A percentile compares a stretch with the other conserved stretches of the same genome.
Conservation (phyloP, 23 tunicate genomes). For the Ciona savignyi region DNA sequence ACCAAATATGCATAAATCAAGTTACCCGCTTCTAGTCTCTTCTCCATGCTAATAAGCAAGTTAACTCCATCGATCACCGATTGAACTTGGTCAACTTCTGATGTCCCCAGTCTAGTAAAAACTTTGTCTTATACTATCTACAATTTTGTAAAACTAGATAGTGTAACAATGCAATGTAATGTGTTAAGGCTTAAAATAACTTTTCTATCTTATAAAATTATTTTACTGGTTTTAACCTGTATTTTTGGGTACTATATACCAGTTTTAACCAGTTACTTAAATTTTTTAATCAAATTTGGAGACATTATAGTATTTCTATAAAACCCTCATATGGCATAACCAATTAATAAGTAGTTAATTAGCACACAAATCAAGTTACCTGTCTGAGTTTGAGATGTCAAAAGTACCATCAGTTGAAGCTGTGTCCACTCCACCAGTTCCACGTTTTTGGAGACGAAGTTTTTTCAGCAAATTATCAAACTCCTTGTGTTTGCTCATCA, state of each 20-base stretch:
- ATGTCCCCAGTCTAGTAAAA: slow-evolving; percentile 41
- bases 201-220: not conserved
- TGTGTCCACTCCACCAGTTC: slow-evolving; percentile 85
- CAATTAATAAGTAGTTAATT: slow-evolving; percentile 52
- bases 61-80: slow-evolving; percentile 77
- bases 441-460: slow-evolving; percentile 54
- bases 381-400: no score
- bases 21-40: slow-evolving; percentile 66
- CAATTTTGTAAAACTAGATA: no score
- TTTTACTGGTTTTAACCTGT: no score
- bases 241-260: not conserved
- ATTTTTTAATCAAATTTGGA: no score
- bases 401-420: slow-evolving; percentile 80
- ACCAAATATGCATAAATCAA: not conserved
- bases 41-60: slow-evolving; percentile 59
- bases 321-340: no score
- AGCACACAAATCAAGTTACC: slow-evolving; percentile 72
- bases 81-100: slow-evolving; percentile 89
- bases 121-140: no score
- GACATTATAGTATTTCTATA: no score
- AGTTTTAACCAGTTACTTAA: not conserved
- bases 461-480: slow-evolving; percentile 31
- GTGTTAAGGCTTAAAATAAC: no score
- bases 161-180: no score
- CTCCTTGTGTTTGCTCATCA: slow-evolving; percentile 43